Evolutionary conservation across 2,113 vertebrate species (phyloP), one percentile per base, ranked within the genome.

Genomic region (Erythrolamprus reginae): DNA sequence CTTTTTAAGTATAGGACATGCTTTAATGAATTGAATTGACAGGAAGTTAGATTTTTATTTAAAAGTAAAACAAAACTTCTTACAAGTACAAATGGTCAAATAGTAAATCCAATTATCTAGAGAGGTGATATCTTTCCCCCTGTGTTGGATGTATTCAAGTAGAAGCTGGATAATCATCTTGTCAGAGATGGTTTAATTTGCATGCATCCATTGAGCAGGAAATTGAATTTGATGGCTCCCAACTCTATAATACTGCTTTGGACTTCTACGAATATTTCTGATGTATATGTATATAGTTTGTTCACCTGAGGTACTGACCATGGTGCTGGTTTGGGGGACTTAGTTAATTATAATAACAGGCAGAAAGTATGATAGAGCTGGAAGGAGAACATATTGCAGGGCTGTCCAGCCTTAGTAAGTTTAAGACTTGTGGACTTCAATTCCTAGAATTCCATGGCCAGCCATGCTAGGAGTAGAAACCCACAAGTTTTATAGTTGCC

Each of bases 271-370:
- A 84, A 7, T 61, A 21, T 65, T 50, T 61, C 10, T 24, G 38
- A 24, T 38, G 4, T 65, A n/a, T 50, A 13, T 70, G 24, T 50
- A n/a, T 86, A 10, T 24, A 15, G 48, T 26, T 42, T 83, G 56
- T 17, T 33, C 85, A 88, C 28, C 70, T 91, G 12, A 55, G 45
- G 86, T 56, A 91, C 86, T 90, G 89, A 85, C 61, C 61, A 58
- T 88, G 86, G 38, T 91, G 56, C 70, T 88, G 19, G 23, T 58
- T 56, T 91, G 50, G 24, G 4, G 45, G 6, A 82, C 56, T 87
- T 90, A 50, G 5, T 47, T 70, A 48, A 42, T 52, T n/a, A 56
- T 42, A 87, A 21, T 55, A 90, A 56, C 15, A 56, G 21, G 28
- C 4, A 70, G 26, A 82, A 58, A n/a, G 5, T 19, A 70, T 70